Base-by-base conservation (phyloP, 2,888 invertebrate species). In the Unio pictorum region DNA sequence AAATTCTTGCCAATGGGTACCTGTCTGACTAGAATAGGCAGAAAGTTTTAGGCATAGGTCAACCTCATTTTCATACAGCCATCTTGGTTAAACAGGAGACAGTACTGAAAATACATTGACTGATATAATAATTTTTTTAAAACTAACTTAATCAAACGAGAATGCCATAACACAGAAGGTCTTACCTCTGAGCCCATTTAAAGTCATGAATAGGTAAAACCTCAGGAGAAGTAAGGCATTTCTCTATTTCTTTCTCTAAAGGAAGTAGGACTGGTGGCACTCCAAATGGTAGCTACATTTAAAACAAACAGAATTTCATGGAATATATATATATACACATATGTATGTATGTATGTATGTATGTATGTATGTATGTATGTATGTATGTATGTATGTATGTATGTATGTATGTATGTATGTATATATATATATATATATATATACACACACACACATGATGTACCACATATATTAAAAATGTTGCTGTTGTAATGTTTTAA, bases 121-220 rank as follows among this genome's bases (percentile, higher is more conserved):
- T 26, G 1, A 26, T 15, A 1, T 3, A 45, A 8, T 26, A 26
- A 26, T 2, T 2, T 3, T 23, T 57, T 26, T 58, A 18, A 23
- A 23, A 8, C 58, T 15, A 58, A 7, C n/a, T 61, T 17, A 61
- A 61, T 28, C 61, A 61, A 28, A 61, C 7, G 26, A 34, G 34
- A 61, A 45, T 45, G 23, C 20, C 55, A 54, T 30, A 6, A 30
- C 28, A 28, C 7, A 18, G 2, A 26, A n/a, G 3, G 18, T 54
- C 76, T 75, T 93, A 94, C 84, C 92, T 92, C 83, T 95, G 94
- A 28, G 93, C 93, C 80, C 92, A 92, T 84, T 94, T 93, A 89
- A 93, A 92, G 80, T 93, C 92, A 89, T 95, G 94, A 77, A 95
- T 94, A 0, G 95, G 93, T 61, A 95, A 90, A 73, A 92, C 92